Conservation (phyloP, 2,888 invertebrate genomes). For the Ichneumon xanthorius region DNA sequence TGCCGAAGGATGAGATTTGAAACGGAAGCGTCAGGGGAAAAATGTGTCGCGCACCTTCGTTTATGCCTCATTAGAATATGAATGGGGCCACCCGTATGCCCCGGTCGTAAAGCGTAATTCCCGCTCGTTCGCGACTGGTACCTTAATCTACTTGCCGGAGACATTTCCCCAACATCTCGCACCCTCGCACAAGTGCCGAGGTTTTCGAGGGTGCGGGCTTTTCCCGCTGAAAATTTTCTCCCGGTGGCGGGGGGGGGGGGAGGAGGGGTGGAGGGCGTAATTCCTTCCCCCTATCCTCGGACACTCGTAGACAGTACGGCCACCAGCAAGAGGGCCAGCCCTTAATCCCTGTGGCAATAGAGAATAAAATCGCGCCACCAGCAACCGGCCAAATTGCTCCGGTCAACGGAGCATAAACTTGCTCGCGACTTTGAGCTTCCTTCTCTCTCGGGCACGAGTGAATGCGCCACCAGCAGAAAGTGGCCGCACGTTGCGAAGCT, state of each 20-base stretch:
- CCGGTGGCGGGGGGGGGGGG: no score
- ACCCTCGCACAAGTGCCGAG: constrained; percentile 46
- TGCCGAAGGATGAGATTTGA: no score
- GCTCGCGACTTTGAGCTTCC: constrained; percentile 10
- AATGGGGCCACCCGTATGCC: constrained; percentile 1
- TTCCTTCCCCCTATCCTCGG: constrained; percentile 57
- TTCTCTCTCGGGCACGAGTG: constrained; percentile 20
- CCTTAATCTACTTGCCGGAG: constrained; percentile 50
- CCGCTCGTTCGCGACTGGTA: constrained; percentile 18
- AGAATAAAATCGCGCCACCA: constrained; percentile 68
- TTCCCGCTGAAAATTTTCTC: constrained; percentile 35
- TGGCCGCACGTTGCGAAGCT: constrained; percentile 48
- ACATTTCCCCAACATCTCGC: constrained; percentile 21
- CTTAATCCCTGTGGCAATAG: constrained; percentile 43
- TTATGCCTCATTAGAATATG: constrained; percentile 42
- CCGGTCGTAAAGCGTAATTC: constrained; percentile 36
- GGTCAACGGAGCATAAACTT: constrained; percentile 31
- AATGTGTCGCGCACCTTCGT: constrained; percentile 35
- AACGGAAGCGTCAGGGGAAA: neutral
- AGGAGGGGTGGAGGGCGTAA: constrained; percentile 32
- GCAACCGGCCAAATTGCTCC: constrained; percentile 54
- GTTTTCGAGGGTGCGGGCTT: constrained; percentile 48
- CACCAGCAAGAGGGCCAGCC: constrained; percentile 70
- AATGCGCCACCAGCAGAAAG: constrained; percentile 75
- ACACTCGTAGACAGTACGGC: constrained; percentile 67